phyloP scores from a whole-genome alignment of 2,797 vertebrate genomes.

The Sebastiscus tertius region DNA sequence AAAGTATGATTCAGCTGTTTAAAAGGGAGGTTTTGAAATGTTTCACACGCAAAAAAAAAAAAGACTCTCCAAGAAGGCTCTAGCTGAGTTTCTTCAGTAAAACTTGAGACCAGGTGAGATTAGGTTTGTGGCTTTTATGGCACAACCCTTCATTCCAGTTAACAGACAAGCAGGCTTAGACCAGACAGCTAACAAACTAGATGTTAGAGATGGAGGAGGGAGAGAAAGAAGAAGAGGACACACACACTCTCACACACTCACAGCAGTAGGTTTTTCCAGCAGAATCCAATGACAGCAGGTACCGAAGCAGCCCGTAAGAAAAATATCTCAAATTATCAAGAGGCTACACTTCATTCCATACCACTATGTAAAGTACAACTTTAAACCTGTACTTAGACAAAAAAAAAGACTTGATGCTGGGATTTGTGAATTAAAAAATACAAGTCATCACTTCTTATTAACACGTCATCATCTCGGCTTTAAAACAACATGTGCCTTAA shows the following conservation, averaged over 20 bases:
- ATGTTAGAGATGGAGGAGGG: slow-evolving; percentile 37
- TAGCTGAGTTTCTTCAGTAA: background rate
- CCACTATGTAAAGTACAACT: slow-evolving; percentile 10
- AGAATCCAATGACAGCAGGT: slow-evolving; percentile 59
- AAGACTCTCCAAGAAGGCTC: background rate
- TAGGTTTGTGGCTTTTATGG: slow-evolving; percentile 51
- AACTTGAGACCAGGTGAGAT: slow-evolving; percentile 38
- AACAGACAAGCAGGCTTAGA: slow-evolving; percentile 65
- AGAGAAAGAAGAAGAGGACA: background rate
- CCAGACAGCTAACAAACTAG: slow-evolving; percentile 60
- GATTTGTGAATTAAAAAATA: slow-evolving; percentile 49
- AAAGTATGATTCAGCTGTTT: slow-evolving; percentile 42
- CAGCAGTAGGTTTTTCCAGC: slow-evolving; percentile 63
- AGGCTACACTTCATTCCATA: slow-evolving; percentile 34
- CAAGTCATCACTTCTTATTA: background rate
- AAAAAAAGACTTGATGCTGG: slow-evolving; percentile 25
- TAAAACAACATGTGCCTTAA: slow-evolving; percentile 38
- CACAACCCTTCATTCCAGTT: slow-evolving; percentile 72
- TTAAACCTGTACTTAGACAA: background rate
- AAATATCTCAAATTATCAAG: slow-evolving; percentile 36
- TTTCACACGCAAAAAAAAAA: slow-evolving; percentile 13
- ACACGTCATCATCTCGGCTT: slow-evolving; percentile 24
- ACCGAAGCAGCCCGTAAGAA: slow-evolving; percentile 41
- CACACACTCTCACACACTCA: slow-evolving; percentile 23
- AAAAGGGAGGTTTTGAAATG: slow-evolving; percentile 22